Conservation (phyloP, 2,113 vertebrate genomes). For the Tenebrosternarchus preto region DNA sequence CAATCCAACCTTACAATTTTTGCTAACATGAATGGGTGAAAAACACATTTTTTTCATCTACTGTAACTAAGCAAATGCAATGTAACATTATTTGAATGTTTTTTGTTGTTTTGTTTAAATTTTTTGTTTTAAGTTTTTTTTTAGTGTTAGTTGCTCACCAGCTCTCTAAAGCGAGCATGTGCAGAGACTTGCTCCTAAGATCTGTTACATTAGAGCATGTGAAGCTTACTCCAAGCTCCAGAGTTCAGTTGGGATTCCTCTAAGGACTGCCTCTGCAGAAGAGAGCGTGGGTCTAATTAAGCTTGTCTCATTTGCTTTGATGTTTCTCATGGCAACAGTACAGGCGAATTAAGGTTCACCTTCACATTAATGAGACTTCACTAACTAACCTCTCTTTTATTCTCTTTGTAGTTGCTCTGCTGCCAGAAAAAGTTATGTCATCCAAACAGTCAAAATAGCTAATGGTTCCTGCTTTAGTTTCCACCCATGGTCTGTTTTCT, state of each 20-base stretch:
- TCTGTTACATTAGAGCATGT: too few relatives aligned
- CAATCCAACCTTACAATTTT: not conserved
- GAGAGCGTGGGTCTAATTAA: conserved; percentile 34
- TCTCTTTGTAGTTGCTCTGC: conserved; percentile 2
- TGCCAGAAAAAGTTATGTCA: not conserved
- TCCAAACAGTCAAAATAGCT: not conserved
- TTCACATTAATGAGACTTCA: conserved; percentile 3
- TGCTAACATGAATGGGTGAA: conserved; percentile 25
- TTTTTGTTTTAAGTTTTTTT: too few relatives aligned
- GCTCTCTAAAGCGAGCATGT: not conserved
- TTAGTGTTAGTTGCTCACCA: not conserved
- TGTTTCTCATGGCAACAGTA: conserved; percentile 25
- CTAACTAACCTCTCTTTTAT: conserved; percentile 14
- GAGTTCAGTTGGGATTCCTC: conserved; percentile 5
- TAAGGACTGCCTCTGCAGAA: not conserved
- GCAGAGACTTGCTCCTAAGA: not conserved
- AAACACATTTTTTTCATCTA: too few relatives aligned
- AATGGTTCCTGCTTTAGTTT: not conserved
- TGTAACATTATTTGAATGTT: too few relatives aligned
- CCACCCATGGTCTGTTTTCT: not conserved
- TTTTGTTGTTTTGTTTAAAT: too few relatives aligned
- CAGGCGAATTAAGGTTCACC: conserved; percentile 23
- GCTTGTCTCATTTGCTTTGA: conserved; percentile 21
- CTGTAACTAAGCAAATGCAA: too few relatives aligned
- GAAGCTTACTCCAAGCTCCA: not conserved